These are phyloP conservation scores for Asobara japonica DNA, from an alignment of 1,140 invertebrate genomes.

Conservation along the genomic window DNA sequence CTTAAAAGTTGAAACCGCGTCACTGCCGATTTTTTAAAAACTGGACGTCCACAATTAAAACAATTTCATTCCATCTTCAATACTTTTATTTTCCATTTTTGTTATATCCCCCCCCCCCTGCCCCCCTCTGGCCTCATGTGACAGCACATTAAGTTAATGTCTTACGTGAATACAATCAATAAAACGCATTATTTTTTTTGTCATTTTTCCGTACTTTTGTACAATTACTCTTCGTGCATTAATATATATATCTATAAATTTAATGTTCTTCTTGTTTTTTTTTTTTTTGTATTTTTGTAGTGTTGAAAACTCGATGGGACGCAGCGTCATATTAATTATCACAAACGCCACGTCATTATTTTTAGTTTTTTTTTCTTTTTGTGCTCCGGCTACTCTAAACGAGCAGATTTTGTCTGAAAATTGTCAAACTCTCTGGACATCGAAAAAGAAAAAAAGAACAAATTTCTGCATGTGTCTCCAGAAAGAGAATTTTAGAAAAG, in stretches of 20 bases:
- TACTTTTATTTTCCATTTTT: conserved; percentile 6
- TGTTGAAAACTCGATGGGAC: neutral
- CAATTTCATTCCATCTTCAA: neutral
- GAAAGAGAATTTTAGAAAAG: no score
- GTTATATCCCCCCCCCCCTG: neutral
- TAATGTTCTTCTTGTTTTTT: neutral
- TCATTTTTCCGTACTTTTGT: conserved; percentile 10
- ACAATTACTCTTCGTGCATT: conserved; percentile 32
- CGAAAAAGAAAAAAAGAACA: neutral
- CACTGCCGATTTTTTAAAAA: no score
- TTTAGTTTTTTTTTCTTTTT: neutral
- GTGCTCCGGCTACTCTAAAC: neutral
- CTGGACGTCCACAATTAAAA: neutral
- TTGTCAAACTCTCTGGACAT: neutral
- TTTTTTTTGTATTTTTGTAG: neutral
- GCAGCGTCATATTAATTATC: conserved; percentile 9
- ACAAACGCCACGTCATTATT: neutral
- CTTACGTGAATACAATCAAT: conserved; percentile 3
- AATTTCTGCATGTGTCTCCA: no score
- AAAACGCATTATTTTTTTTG: neutral
- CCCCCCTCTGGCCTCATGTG: neutral
- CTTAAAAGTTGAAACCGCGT: no score
- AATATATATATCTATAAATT: conserved; percentile 23
- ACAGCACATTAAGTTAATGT: conserved; percentile 17
- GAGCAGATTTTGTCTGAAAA: neutral